These are phyloP conservation scores for Engystomops pustulosus DNA, from an alignment of 2,113 vertebrate species.

Conservation along the genomic window DNA sequence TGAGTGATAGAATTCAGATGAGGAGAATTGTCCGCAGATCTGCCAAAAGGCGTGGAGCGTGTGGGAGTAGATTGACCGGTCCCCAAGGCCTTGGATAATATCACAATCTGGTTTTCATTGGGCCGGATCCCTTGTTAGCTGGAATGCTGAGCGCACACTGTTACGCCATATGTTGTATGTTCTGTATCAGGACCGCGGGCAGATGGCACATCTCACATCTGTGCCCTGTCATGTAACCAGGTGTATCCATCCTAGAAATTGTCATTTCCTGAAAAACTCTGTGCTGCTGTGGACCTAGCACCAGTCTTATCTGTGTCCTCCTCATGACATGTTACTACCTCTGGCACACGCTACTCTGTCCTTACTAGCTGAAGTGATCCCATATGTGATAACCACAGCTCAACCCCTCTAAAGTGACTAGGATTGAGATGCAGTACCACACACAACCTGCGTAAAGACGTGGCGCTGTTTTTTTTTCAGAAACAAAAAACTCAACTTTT, in stretches of 20 bases:
- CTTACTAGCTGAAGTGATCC: too few species aligned
- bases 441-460: too few species aligned
- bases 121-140: not conserved
- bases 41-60: slow-evolving; percentile 35
- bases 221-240: too few species aligned
- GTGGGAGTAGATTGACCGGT: slow-evolving; percentile 23
- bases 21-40: not conserved
- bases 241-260: too few species aligned
- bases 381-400: too few species aligned
- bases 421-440: too few species aligned
- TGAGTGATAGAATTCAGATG: slow-evolving; percentile 7
- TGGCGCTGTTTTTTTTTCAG: too few species aligned
- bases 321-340: too few species aligned
- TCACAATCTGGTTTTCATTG: slow-evolving; percentile 51
- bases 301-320: too few species aligned
- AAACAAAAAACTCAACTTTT: too few species aligned
- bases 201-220: not conserved
- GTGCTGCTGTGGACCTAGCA: not conserved
- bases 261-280: not conserved
- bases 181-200: not conserved
- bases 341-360: too few species aligned
- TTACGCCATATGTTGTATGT: not conserved
- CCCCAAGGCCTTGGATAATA: not conserved
- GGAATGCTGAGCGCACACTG: slow-evolving; percentile 36
- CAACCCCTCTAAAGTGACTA: too few species aligned